Conservation (phyloP, 2,888 invertebrate genomes). For the Hirtodrosophila duncani region DNA sequence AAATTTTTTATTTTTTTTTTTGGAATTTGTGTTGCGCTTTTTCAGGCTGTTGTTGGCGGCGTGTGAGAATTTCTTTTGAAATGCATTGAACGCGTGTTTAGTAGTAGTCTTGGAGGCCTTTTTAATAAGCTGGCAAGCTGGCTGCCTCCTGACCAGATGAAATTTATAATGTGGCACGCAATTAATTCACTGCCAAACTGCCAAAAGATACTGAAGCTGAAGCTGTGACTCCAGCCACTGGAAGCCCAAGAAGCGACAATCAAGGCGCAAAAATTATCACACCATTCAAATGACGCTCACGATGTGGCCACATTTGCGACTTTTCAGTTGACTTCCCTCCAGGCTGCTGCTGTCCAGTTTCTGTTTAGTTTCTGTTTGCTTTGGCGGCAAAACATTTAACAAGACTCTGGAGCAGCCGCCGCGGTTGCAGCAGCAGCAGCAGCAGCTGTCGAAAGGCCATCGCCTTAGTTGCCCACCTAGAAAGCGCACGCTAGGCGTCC, state of each 20-base stretch:
- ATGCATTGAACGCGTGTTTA: slow-evolving; percentile 56
- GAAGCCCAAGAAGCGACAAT: not conserved
- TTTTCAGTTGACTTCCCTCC: slow-evolving; percentile 8
- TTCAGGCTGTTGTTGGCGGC: slow-evolving; percentile 48
- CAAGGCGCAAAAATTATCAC: slow-evolving; percentile 73
- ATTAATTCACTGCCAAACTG: slow-evolving; percentile 65
- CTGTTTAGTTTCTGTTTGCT: slow-evolving; percentile 30
- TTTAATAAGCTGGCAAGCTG: slow-evolving; percentile 45
- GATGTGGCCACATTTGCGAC: not conserved
- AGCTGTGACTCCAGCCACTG: too few species aligned
- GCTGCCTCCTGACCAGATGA: slow-evolving; percentile 3
- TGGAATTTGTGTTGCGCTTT: slow-evolving; percentile 55
- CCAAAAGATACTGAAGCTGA: slow-evolving; percentile 23
- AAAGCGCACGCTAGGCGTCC: slow-evolving; percentile 68
- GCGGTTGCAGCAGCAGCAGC: not conserved
- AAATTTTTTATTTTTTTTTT: too few species aligned
- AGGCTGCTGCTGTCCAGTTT: not conserved
- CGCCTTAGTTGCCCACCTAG: slow-evolving; percentile 58
- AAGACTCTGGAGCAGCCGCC: slow-evolving; percentile 38
- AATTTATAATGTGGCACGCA: slow-evolving; percentile 69
- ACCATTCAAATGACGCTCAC: slow-evolving; percentile 76
- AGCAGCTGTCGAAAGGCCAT: slow-evolving; percentile 19
- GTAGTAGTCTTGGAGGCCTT: slow-evolving; percentile 6
- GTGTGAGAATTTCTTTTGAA: slow-evolving; percentile 74
- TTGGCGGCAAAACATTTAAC: slow-evolving; percentile 70